These are phyloP conservation scores for Trichogramma evanescens DNA, from an alignment of 2,888 invertebrate genomes.

Conservation along the genomic window DNA sequence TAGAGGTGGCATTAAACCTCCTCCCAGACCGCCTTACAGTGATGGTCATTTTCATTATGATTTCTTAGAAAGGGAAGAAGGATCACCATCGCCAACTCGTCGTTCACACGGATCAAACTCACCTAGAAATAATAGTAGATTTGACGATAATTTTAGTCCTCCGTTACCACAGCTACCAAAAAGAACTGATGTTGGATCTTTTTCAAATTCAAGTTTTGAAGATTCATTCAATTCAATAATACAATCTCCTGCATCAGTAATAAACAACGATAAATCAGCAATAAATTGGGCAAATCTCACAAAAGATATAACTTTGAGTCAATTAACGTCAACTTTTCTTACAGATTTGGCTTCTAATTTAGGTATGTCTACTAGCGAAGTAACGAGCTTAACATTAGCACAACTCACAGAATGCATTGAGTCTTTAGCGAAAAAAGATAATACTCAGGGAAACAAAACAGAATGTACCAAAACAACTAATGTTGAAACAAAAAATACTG, in stretches of 20 bases:
- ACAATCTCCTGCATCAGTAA: slow-evolving; percentile 35
- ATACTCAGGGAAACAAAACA: slow-evolving; percentile 27
- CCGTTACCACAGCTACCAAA: slow-evolving; percentile 34
- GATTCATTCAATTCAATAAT: slow-evolving; percentile 40
- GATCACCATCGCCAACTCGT: slow-evolving; percentile 32
- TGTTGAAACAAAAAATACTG: slow-evolving; percentile 8
- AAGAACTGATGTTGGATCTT: slow-evolving; percentile 26
- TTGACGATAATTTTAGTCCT: slow-evolving; percentile 42
- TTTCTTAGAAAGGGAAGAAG: slow-evolving; percentile 50
- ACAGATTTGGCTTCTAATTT: slow-evolving; percentile 70
- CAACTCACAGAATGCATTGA: slow-evolving; percentile 77
- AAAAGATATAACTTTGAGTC: slow-evolving; percentile 71
- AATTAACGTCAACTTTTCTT: slow-evolving; percentile 74
- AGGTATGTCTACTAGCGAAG: slow-evolving; percentile 68
- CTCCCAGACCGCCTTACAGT: slow-evolving; percentile 51
- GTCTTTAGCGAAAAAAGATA: slow-evolving; percentile 38
- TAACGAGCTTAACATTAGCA: slow-evolving; percentile 80
- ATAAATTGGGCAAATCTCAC: slow-evolving; percentile 29
- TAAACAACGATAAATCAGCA: slow-evolving; percentile 34
- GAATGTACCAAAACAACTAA: slow-evolving; percentile 3
- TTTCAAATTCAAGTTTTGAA: slow-evolving; percentile 36
- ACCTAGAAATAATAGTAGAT: slow-evolving; percentile 28
- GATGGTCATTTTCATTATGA: slow-evolving; percentile 51
- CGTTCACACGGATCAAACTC: slow-evolving; percentile 26
- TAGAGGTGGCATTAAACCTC: slow-evolving; percentile 51